Conservation (phyloP, 2,113 vertebrate genomes). For the Gambusia holbrooki region DNA sequence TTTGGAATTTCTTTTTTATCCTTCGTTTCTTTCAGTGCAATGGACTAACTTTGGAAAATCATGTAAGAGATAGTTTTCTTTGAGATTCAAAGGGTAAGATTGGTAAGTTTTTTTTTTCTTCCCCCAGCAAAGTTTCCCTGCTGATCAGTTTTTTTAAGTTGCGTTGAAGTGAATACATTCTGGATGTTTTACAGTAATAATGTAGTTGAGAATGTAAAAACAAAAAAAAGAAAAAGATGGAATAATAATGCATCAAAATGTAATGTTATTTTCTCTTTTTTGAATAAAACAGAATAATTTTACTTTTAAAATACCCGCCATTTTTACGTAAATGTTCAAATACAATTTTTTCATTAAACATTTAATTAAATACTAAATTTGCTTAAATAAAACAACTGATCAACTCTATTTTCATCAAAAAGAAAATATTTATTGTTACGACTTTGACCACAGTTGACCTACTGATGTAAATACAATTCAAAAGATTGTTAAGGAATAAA, state of each 20-base stretch:
- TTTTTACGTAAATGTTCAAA: constrained; percentile 10
- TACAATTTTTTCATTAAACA: not conserved
- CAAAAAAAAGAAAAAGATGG: not conserved
- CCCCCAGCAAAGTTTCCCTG: constrained; percentile 44
- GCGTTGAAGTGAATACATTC: constrained; percentile 35
- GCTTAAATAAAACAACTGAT: constrained; percentile 16
- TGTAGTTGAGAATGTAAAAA: constrained; percentile 25
- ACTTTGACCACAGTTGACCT: constrained; percentile 21
- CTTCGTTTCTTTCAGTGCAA: constrained; percentile 45
- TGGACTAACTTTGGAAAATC: constrained; percentile 76
- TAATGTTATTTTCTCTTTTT: not conserved
- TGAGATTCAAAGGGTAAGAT: constrained; percentile 65
- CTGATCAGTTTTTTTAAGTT: constrained; percentile 53
- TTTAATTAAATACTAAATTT: not conserved
- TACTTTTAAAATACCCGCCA: not conserved
- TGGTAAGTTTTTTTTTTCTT: constrained; percentile 64
- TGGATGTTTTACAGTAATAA: constrained; percentile 17
- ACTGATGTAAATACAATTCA: constrained; percentile 36
- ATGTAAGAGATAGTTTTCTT: constrained; percentile 68
- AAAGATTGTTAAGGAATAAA: constrained; percentile 33
- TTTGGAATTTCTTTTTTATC: constrained; percentile 36
- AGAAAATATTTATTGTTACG: constrained; percentile 29
- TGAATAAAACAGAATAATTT: not conserved
- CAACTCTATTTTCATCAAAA: not conserved
- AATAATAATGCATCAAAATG: not conserved